Evolutionary conservation across 1,140 invertebrate species (phyloP), one percentile per base, ranked within the genome.

Genomic region (Calycopis cecrops): DNA sequence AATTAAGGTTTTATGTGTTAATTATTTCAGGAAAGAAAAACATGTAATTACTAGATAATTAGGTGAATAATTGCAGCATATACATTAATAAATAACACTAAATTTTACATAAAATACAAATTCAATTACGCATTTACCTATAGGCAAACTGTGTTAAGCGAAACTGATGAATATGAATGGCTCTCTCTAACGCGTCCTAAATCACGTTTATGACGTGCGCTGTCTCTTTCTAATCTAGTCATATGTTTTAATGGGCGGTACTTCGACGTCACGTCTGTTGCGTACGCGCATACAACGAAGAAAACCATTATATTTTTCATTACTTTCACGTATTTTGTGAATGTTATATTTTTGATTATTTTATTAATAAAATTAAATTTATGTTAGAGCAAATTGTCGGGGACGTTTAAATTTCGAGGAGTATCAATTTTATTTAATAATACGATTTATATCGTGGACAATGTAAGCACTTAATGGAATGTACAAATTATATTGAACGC

Each of bases 231-330:
- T 76, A 65, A 75, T 73, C 62, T 65, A 65, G 61, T 63, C 61
- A 68, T 72, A 69, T 66, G 61, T 70, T 70, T 74, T 71, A 71
- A 81, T 80, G 80, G 80, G 78, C 78, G 80, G 78, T 62, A 9
- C 9, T 71, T 71, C 59, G 49, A 69, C 21, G 54, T 50, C 42
- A 59, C 58, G 51, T 59, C 59, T 55, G 66, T 49, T 77, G 75
- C 72, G 60, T 42, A 44, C 40, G 52, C 52, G 52, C 40, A 33
- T 9, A 16, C 17, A 21, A 52, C 18, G 37, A 38, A 18, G 16
- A 35, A 52, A 38, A 28, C 21, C 6, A 28, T 28, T 28, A 28
- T 38, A 9, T 35, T 34, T 16, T 21, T 47, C 17, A 34, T 34
- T 48, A 48, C 11, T 28, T 34, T 49, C 28, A 49, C n/a, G 10